phyloP scores from a whole-genome alignment of 2,888 invertebrate genomes.

The Drosophila kambysellisi region DNA sequence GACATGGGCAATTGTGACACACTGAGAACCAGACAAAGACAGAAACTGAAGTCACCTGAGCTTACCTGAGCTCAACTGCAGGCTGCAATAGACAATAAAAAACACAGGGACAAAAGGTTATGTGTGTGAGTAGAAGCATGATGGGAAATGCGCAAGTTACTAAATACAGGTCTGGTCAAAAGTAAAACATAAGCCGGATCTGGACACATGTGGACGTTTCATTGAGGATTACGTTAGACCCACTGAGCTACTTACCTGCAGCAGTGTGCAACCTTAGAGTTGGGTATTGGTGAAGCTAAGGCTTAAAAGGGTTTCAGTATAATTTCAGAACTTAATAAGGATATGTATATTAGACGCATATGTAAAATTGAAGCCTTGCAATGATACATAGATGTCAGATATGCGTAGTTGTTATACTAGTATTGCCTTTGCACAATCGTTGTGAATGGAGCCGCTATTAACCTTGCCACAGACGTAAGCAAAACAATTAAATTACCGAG shows the following conservation, averaged over 20 bases:
- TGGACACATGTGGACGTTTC: conserved; percentile 32
- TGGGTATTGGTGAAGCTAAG: conserved; percentile 8
- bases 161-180: conserved; percentile 47
- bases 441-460: conserved; percentile 20
- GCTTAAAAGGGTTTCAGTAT: conserved; percentile 12
- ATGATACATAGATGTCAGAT: conserved; percentile 8
- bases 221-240: conserved; percentile 49
- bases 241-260: conserved; percentile 44
- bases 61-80: conserved; percentile 46
- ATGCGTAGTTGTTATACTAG: background rate
- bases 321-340: background rate
- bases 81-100: conserved; percentile 45
- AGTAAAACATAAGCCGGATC: conserved; percentile 48
- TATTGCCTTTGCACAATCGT: background rate
- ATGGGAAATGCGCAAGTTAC: conserved; percentile 34
- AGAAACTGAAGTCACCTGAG: conserved; percentile 24
- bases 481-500: conserved; percentile 3
- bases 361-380: background rate
- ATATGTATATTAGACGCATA: background rate
- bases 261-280: conserved; percentile 10
- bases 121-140: conserved; percentile 9
- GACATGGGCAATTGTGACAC: conserved; percentile 55
- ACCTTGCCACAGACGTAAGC: conserved; percentile 28
- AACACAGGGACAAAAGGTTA: conserved; percentile 32
- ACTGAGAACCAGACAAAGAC: conserved; percentile 42